phyloP scores from a whole-genome alignment of 2,113 vertebrate species.

The Circaetus cinerascens region DNA sequence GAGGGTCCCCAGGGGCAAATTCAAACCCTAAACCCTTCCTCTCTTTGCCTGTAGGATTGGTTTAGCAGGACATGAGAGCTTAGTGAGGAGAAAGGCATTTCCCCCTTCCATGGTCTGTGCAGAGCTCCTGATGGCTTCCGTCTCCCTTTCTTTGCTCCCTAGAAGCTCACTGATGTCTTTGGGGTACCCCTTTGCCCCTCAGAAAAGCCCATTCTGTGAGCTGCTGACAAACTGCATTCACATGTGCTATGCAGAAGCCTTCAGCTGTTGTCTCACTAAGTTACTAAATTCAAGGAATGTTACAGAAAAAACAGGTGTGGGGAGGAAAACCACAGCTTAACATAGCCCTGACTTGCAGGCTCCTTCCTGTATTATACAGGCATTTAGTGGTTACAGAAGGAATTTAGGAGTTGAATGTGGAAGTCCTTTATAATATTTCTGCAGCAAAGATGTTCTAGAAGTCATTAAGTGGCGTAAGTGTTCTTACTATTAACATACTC shows the following conservation, averaged over 20 bases:
- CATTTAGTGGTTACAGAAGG: background rate
- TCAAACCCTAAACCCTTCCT: background rate
- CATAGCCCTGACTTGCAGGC: background rate
- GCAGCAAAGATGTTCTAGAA: background rate
- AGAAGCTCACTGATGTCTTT: background rate
- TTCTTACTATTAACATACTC: background rate
- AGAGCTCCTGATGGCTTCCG: background rate
- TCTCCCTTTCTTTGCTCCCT: background rate
- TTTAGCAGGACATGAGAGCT: background rate
- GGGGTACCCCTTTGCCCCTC: background rate
- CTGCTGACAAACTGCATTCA: background rate
- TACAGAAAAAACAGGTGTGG: background rate
- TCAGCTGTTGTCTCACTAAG: background rate
- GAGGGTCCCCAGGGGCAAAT: background rate
- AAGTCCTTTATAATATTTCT: background rate
- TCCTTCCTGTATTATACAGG: background rate
- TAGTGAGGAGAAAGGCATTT: background rate
- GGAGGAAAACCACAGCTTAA: background rate
- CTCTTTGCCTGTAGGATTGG: background rate
- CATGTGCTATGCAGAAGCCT: background rate
- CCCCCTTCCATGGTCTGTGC: background rate
- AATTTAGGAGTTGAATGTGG: background rate
- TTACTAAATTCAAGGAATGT: background rate
- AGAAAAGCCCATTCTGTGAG: background rate
- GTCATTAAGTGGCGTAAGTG: background rate